Conservation (phyloP, 2,888 invertebrate genomes). For the Platycheirus rosarum region DNA sequence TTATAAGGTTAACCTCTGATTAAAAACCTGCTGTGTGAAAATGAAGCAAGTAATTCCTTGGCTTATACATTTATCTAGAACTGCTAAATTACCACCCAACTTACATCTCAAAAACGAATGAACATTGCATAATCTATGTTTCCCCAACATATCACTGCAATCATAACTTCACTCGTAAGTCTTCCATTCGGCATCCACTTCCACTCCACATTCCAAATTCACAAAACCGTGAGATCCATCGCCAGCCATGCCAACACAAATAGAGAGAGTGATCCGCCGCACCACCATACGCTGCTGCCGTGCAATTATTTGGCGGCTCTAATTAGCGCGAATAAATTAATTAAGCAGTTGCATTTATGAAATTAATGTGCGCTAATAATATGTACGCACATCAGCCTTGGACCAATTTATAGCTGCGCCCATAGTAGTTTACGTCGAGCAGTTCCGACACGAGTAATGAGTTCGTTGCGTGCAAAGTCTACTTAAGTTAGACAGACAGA, state of each 20-base stretch:
- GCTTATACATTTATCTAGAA: too few species aligned
- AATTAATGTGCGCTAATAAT: constrained; percentile 72
- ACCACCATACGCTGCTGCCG: constrained; percentile 10
- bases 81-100: too few species aligned
- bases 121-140: too few species aligned
- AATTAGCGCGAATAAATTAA: constrained; percentile 73
- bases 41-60: too few species aligned
- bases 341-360: constrained; percentile 70
- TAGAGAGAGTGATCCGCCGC: too few species aligned
- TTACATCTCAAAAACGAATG: too few species aligned
- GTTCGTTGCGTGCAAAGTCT: constrained; percentile 62
- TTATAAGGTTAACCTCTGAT: too few species aligned
- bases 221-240: constrained; percentile 43
- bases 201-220: too few species aligned
- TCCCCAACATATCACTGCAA: too few species aligned
- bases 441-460: constrained; percentile 46
- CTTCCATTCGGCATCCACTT: too few species aligned
- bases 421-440: constrained; percentile 24
- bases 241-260: background rate
- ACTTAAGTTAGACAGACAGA: constrained; percentile 45
- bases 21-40: too few species aligned
- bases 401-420: constrained; percentile 56
- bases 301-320: constrained; percentile 65
- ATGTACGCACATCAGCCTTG: constrained; percentile 70
- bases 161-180: too few species aligned